Conservation (phyloP, 2,797 vertebrate species). For the Sciurus vulgaris region DNA sequence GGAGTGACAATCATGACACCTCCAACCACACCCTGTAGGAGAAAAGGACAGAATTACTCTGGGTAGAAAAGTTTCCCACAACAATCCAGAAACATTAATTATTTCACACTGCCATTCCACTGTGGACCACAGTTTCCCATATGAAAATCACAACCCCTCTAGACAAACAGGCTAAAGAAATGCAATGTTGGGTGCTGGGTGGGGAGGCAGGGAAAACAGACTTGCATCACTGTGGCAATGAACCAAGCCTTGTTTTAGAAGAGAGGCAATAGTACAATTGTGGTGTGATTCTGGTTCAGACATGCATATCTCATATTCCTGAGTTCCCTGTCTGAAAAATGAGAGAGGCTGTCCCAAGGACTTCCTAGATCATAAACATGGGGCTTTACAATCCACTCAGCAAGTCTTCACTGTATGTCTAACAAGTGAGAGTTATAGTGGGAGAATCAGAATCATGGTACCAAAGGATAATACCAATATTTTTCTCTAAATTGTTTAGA, state of each 20-base stretch:
- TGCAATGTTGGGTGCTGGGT: too few relatives aligned
- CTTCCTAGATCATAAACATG: accelerated
- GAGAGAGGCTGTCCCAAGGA: background rate
- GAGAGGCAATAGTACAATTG: background rate
- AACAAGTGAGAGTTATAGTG: too few relatives aligned
- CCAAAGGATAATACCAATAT: background rate
- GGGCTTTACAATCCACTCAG: background rate
- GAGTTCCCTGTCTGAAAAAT: background rate
- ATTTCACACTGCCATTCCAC: background rate
- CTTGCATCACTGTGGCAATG: background rate
- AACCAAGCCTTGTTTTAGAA: accelerated
- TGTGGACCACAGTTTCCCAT: background rate
- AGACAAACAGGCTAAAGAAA: background rate
- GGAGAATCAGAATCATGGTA: accelerated
- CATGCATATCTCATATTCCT: background rate
- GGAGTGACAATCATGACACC: constrained; percentile 99
- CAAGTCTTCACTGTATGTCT: accelerated
- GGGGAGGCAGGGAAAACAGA: background rate
- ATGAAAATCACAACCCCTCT: background rate
- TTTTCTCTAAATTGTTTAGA: constrained; percentile 18
- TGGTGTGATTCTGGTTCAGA: background rate
- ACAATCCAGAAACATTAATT: background rate
- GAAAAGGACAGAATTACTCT: constrained; percentile 66
- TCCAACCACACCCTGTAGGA: constrained; percentile 95
- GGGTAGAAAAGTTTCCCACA: background rate